Base-by-base conservation (phyloP, 2,797 vertebrate species). In the Ctenopoma multispine region DNA sequence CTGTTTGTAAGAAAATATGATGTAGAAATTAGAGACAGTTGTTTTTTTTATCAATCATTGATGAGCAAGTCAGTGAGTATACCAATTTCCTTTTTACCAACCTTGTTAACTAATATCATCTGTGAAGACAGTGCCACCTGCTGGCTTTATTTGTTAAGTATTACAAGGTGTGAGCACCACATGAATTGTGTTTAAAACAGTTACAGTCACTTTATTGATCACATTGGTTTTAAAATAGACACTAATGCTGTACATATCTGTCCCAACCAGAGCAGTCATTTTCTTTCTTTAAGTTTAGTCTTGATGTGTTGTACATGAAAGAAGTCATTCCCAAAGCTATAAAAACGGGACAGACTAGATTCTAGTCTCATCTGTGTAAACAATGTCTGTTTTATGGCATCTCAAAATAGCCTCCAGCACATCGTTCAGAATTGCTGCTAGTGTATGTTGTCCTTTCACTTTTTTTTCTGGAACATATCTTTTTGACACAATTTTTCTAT, bases 41-140 rank as follows among this genome's bases (percentile, higher is more conserved):
- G 20, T n/a, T n/a, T n/a, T n/a, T n/a, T n/a, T 36, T 57, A 6
- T 34, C 12, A 74, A 57, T 29, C 27, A 15, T 54, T 59, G 56
- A 72, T 78, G 57, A 66, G 24, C 24, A 24, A 24, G 54, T 29
- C 4, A 63, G 50, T 46, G 8, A 20, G 36, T 57, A 2, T 58
- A 50, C 7, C 0, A 21, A n/a, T 69, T 75, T 68, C 31, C n/a
- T 31, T 21, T 29, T 63, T 9, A 7, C 13, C 0, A 18, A 34
- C 31, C 34, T 27, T 40, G 48, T 46, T 58, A 68, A 66, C 44
- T 2, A 13, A 65, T 31, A 67, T 59, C 70, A 72, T 27, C 8
- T 77, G 72, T 43, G 64, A 41, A 38, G 13, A 84, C 83, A 87
- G 79, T 82, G 86, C 79, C 90, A 87, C 79, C 92, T 90, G 71